Base-by-base conservation (phyloP, 2,113 vertebrate genomes). In the Cyprinodon tularosa region DNA sequence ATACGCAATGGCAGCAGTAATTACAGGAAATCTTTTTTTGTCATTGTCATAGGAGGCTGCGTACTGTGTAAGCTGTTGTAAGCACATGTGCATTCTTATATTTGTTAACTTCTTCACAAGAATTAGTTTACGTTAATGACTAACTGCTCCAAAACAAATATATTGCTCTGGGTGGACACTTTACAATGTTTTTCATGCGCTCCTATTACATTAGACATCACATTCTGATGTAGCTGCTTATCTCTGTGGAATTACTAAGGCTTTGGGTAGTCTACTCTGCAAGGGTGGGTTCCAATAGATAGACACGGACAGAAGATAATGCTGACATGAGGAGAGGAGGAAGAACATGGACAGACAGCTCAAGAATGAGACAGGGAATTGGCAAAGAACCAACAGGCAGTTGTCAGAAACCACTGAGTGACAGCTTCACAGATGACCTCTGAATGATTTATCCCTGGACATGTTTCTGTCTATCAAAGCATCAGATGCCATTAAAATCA, bases 21-120 rank as follows among this genome's bases (percentile, higher is more conserved):
- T 93, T 92, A 93, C 88, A 63, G 82, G 81, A 86, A 92, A 90
- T 90, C 83, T 86, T 73, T 89, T 92, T 86, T 64, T 80, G 81
- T 80, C 81, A 86, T 84, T 83, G 83, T 86, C 78, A 72, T 76
- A 48, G 69, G 62, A 77, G 84, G 85, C 76, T 72, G 78, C 70
- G 22, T 39, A 14, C 48, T 70, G 80, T 69, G 61, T 78, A 42
- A 45, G 64, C 47, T 74, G 67, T 36, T 17, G 39, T 65, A 2
- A 62, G 60, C 40, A 40, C 29, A 1, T 17, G 37, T 60, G 39
- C 36, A 63, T 29, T 22, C 11, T 36, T 7, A 44, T 42, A 53
- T 76, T 15, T 63, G 17, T 68, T 65, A 37, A 77, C 76, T 53
- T 44, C 74, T 63, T 67, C 80, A 83, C 70, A 73, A 74, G 50